These are phyloP conservation scores for Rhea pennata DNA, from an alignment of 2,113 vertebrate genomes.

Conservation along the genomic window DNA sequence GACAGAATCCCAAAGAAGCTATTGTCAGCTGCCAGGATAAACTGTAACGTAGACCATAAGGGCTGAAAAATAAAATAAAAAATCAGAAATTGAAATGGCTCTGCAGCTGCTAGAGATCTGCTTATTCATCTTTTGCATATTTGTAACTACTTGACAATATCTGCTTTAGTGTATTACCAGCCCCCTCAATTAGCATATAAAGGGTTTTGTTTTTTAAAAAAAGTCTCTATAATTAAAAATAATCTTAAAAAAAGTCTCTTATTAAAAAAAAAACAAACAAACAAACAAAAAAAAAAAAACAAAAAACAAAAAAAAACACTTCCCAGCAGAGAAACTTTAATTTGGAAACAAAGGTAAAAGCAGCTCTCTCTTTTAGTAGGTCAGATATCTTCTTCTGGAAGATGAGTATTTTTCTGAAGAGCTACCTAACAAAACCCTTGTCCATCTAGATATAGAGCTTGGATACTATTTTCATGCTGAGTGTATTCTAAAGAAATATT, in stretches of 20 bases:
- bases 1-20: background rate
- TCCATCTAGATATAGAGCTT: background rate
- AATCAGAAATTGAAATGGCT: background rate
- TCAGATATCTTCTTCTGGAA: background rate
- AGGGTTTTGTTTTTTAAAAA: background rate
- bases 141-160: background rate
- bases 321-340: background rate
- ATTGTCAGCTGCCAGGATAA: background rate
- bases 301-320: background rate
- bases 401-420: background rate
- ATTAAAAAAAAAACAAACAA: too few relatives aligned
- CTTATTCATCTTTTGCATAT: background rate
- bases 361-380: background rate
- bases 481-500: background rate
- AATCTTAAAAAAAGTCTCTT: background rate
- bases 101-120: background rate
- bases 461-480: background rate
- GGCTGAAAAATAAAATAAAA: background rate
- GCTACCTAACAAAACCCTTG: background rate
- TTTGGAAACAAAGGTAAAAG: background rate
- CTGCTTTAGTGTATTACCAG: background rate
- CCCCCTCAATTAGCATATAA: background rate
- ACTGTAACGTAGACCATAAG: background rate
- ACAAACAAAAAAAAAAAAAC: too few relatives aligned
- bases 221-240: background rate